A percentile compares a stretch with the other conserved stretches of the same genome.
Conservation (phyloP, 2,888 invertebrate species). For the Tetranychus truncatus region DNA sequence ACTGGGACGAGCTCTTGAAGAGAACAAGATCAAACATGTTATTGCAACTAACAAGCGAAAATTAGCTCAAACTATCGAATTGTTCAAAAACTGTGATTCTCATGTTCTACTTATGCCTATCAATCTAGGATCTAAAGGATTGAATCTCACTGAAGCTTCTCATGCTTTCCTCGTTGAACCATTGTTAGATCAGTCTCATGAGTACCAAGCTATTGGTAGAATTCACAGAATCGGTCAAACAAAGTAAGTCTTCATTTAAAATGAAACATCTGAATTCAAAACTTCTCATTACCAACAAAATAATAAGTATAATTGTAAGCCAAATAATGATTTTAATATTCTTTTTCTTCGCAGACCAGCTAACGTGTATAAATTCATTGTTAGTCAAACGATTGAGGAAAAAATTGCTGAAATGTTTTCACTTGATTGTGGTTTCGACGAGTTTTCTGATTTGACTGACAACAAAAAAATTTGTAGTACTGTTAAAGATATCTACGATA, state of each 20-base stretch:
- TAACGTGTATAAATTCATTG: constrained; percentile 50
- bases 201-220: constrained; percentile 55
- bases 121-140: constrained; percentile 50
- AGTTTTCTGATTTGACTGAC: background rate
- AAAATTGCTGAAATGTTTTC: constrained; percentile 34
- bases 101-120: constrained; percentile 47
- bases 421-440: background rate
- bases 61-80: constrained; percentile 28
- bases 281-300: background rate
- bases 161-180: constrained; percentile 58
- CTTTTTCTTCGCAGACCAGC: constrained; percentile 39
- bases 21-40: constrained; percentile 37
- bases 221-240: constrained; percentile 61
- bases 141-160: constrained; percentile 58
- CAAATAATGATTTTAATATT: background rate
- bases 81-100: constrained; percentile 31
- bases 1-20: constrained; percentile 38
- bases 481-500: constrained; percentile 4
- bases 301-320: background rate
- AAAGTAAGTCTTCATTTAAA: constrained; percentile 35
- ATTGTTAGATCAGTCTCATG: constrained; percentile 49
- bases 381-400: constrained; percentile 50
- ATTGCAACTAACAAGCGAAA: constrained; percentile 10
- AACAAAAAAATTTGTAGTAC: background rate
- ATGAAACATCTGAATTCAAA: background rate